A percentile compares a stretch with the other conserved stretches of the same genome.
phyloP scores from a whole-genome alignment of 2,797 vertebrate genomes.

The Chelonia mydas region DNA sequence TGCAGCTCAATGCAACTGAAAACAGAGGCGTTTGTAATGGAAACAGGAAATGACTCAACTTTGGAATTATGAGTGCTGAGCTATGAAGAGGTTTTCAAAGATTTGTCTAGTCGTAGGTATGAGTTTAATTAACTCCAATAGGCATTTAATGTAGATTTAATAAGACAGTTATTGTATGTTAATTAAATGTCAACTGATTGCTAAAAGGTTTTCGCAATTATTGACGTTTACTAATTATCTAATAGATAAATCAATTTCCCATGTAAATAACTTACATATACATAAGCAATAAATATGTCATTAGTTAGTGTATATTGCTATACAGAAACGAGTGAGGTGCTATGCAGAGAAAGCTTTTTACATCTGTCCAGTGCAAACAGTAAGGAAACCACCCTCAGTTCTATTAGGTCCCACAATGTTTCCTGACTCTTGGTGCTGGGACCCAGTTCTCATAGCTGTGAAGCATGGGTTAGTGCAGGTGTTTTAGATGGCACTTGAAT shows the following conservation, averaged over 20 bases:
- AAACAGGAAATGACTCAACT: not conserved
- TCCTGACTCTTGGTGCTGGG: not conserved
- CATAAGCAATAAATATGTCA: slow-evolving; percentile 80
- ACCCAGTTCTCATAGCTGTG: not conserved
- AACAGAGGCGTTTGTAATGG: not conserved
- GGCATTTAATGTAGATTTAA: slow-evolving; percentile 86
- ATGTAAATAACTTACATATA: slow-evolving; percentile 78
- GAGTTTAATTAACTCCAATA: slow-evolving; percentile 84
- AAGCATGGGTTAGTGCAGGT: not conserved
- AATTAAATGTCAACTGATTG: slow-evolving; percentile 86
- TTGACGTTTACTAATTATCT: slow-evolving; percentile 87
- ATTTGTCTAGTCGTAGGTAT: slow-evolving; percentile 61
- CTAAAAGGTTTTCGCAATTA: slow-evolving; percentile 84
- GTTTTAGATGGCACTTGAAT: not conserved
- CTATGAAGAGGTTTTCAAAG: slow-evolving; percentile 67
- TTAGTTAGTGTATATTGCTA: slow-evolving; percentile 69
- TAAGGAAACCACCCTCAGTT: not conserved
- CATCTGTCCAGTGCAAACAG: not conserved
- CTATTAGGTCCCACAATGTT: rapidly evolving
- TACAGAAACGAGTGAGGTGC: slow-evolving; percentile 67
- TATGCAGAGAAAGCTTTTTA: slow-evolving; percentile 22
- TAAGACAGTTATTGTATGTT: slow-evolving; percentile 87
- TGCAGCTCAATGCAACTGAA: not conserved
- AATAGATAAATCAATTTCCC: slow-evolving; percentile 85
- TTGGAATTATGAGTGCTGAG: slow-evolving; percentile 45